Evolutionary conservation across 2,888 invertebrate genomes (phyloP).

Genomic region (Lissocephala sabroskyi): DNA sequence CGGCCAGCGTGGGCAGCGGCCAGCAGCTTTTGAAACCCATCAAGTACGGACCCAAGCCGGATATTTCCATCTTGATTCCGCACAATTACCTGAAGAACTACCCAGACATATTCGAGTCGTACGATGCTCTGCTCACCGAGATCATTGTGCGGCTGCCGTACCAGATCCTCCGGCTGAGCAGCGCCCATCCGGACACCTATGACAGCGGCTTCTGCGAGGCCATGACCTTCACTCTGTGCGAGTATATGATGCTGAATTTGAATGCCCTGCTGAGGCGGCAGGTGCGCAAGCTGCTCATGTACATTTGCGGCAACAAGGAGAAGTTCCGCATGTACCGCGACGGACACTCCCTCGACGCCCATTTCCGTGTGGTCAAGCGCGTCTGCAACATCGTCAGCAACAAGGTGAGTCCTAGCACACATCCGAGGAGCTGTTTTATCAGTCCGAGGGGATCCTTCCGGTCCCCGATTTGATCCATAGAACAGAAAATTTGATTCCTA

Average conservation of each 20-base stretch:
- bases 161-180: conserved; percentile 78
- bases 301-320: conserved; percentile 96
- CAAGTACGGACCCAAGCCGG: conserved; percentile 86
- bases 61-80: conserved; percentile 96
- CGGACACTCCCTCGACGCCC: conserved; percentile 92
- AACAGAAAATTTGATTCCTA: too few relatives aligned
- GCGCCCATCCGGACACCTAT: conserved; percentile 69
- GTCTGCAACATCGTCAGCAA: conserved; percentile 68
- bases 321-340: conserved; percentile 95
- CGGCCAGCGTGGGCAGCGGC: conserved; percentile 21
- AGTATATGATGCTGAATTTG: conserved; percentile 90
- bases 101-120: conserved; percentile 93
- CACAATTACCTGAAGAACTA: conserved; percentile 94
- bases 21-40: conserved; percentile 82
- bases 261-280: conserved; percentile 88
- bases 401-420: conserved; percentile 67
- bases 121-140: conserved; percentile 95
- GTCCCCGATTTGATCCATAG: too few relatives aligned
- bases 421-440: too few relatives aligned
- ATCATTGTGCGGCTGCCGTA: conserved; percentile 94
- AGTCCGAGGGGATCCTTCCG: too few relatives aligned
- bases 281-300: conserved; percentile 90
- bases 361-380: conserved; percentile 81
- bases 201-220: conserved; percentile 81
- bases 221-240: conserved; percentile 82